Evolutionary conservation across 1,140 invertebrate genomes (phyloP).

Genomic region (Acromyrmex charruanus): DNA sequence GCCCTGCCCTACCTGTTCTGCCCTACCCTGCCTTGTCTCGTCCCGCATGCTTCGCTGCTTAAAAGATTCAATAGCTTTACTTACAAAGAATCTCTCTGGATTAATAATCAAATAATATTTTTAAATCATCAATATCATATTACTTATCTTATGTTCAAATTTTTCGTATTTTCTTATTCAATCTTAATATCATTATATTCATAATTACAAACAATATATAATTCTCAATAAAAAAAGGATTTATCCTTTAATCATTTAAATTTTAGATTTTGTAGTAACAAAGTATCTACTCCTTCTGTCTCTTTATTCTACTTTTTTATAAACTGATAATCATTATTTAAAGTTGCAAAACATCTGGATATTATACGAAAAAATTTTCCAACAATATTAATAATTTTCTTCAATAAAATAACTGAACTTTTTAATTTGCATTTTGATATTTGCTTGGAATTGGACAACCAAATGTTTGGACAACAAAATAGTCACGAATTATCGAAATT

Average conservation of each 20-base stretch:
- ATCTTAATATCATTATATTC: not conserved
- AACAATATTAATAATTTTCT: not conserved
- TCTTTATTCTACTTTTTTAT: not conserved
- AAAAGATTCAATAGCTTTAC: not conserved
- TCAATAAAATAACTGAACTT: not conserved
- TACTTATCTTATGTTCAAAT: not conserved
- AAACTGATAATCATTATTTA: no score
- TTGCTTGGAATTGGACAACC: not conserved
- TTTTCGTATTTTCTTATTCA: not conserved
- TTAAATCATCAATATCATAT: not conserved
- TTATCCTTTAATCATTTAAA: not conserved
- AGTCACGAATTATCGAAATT: not conserved
- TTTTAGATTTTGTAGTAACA: not conserved
- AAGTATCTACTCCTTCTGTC: not conserved
- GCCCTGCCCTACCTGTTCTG: conserved; percentile 51
- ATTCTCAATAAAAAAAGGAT: not conserved
- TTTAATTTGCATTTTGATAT: not conserved
- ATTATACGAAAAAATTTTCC: not conserved
- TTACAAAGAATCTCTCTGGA: not conserved
- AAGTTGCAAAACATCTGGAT: no score
- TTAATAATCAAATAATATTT: not conserved
- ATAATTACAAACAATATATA: not conserved
- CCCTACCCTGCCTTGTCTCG: not conserved
- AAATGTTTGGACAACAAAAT: not conserved
- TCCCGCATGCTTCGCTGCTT: not conserved